These are phyloP conservation scores for Pseudorasbora parva DNA, from an alignment of 2,113 vertebrate genomes.

Conservation along the genomic window DNA sequence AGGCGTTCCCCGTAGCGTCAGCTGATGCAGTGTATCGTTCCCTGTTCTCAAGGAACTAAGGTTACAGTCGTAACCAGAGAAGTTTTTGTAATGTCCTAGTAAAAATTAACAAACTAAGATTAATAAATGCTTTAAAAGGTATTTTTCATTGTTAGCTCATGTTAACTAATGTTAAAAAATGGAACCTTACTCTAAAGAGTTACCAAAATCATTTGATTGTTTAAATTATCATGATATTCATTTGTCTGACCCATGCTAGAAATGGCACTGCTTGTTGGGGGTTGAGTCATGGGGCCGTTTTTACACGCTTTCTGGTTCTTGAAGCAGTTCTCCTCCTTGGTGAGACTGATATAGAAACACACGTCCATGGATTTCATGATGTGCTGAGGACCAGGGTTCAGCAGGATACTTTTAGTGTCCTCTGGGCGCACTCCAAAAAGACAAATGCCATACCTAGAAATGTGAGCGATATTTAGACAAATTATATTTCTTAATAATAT, in stretches of 20 bases:
- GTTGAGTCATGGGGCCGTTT: constrained; percentile 73
- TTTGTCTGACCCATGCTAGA: constrained; percentile 80
- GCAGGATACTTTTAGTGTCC: constrained; percentile 78
- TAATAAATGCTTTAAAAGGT: no score
- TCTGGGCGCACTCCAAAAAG: constrained; percentile 77
- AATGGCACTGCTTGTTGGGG: constrained; percentile 80
- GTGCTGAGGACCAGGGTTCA: constrained; percentile 81
- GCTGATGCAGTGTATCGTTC: no score
- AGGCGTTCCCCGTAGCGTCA: no score
- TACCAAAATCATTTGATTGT: no score
- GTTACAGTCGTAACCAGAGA: no score
- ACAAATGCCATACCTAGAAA: constrained; percentile 79
- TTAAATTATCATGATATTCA: not conserved
- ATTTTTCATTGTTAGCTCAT: no score
- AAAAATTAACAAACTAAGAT: no score
- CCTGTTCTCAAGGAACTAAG: no score
- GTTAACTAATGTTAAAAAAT: no score
- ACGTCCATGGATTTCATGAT: constrained; percentile 79
- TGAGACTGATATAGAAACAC: constrained; percentile 83
- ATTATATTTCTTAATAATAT: not conserved
- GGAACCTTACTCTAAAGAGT: no score
- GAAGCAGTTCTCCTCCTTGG: constrained; percentile 83
- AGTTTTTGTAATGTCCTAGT: no score
- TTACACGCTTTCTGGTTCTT: constrained; percentile 72
- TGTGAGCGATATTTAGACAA: not conserved